phyloP scores from a whole-genome alignment of 2,888 invertebrate genomes.

The Oxystoma pomonae region DNA sequence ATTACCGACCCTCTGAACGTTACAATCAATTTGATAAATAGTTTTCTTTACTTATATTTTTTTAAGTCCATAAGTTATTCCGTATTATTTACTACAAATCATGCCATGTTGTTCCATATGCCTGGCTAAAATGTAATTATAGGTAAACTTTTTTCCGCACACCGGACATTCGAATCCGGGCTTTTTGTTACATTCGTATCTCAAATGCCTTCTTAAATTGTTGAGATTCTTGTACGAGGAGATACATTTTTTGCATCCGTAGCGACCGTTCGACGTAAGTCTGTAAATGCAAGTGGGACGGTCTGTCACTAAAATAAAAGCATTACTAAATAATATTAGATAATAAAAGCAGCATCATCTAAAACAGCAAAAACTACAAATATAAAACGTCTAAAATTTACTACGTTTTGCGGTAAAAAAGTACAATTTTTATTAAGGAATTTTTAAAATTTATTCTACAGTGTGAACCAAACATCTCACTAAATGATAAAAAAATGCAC shows the following conservation, averaged over 20 bases:
- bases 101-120: slow-evolving; percentile 2
- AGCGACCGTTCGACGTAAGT: slow-evolving; percentile 15
- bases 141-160: slow-evolving; percentile 19
- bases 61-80: no score
- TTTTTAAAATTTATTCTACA: no score
- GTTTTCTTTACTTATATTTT: no score
- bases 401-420: no score
- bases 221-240: slow-evolving; percentile 19
- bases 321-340: background rate
- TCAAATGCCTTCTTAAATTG: slow-evolving; percentile 21
- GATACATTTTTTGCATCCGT: slow-evolving; percentile 19
- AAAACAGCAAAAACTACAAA: no score
- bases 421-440: no score
- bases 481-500: no score
- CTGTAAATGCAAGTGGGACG: slow-evolving; percentile 5
- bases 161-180: slow-evolving; percentile 20
- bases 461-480: no score
- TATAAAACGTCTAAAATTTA: no score
- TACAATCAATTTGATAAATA: no score
- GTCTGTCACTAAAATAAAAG: background rate
- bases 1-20: no score
- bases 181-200: slow-evolving; percentile 21
- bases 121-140: slow-evolving; percentile 20
- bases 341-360: background rate
- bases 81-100: no score